phyloP scores from a whole-genome alignment of 2,888 invertebrate genomes.

The Theristus sp. region DNA sequence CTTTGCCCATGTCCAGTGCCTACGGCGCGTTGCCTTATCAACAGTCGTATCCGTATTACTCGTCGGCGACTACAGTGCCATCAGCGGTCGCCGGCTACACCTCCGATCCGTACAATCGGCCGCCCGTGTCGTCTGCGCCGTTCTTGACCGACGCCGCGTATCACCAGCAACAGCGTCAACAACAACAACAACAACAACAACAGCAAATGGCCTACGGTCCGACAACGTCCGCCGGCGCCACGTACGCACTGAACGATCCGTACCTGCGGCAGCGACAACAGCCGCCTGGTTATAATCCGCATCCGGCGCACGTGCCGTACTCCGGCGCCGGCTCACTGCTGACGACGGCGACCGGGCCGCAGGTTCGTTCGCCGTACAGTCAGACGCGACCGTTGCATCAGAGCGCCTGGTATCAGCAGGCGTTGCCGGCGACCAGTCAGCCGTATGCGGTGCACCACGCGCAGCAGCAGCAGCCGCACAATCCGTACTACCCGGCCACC shows the following conservation, averaged over 20 bases:
- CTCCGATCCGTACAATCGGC: background rate
- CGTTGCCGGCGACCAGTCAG: background rate
- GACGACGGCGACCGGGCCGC: background rate
- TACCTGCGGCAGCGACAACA: slow-evolving; percentile 2
- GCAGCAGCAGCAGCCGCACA: background rate
- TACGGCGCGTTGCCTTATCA: background rate
- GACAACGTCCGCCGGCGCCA: slow-evolving; percentile 1
- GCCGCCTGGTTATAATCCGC: slow-evolving; percentile 8
- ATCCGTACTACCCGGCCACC: background rate
- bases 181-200: slow-evolving; percentile 10
- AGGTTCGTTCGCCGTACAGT: background rate
- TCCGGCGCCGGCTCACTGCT: background rate
- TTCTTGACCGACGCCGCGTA: slow-evolving; percentile 1
- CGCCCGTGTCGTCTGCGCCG: background rate
- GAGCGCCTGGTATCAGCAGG: background rate
- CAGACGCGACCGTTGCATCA: background rate
- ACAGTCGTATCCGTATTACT: background rate
- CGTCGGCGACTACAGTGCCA: background rate
- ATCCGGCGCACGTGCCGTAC: slow-evolving; percentile 4
- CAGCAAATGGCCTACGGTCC: slow-evolving; percentile 4
- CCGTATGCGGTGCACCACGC: background rate
- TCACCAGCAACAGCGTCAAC: slow-evolving; percentile 1
- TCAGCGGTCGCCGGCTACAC: slow-evolving; percentile 1
- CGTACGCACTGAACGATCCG: slow-evolving; percentile 6
- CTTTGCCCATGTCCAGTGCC: background rate